Conservation (phyloP, 2,797 vertebrate genomes). For the Vespertilio murinus region DNA sequence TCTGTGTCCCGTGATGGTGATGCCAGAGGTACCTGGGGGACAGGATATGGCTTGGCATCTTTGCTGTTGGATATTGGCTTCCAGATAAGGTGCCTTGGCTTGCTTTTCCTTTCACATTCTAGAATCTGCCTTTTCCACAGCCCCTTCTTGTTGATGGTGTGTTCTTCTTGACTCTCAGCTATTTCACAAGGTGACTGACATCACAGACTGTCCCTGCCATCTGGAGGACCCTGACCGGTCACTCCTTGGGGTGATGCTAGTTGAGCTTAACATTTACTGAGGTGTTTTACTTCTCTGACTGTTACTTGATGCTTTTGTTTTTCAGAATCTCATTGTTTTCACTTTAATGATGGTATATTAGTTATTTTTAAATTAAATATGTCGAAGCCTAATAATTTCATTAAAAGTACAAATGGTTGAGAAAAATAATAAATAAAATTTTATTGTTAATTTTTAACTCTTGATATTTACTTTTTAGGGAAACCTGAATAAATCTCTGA, state of each 20-base stretch:
- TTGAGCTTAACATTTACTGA: not conserved
- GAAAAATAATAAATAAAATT: not conserved
- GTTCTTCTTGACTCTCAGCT: not conserved
- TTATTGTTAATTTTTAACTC: not conserved
- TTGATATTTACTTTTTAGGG: slow-evolving; percentile 86
- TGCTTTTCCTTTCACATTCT: not conserved
- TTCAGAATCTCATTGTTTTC: not conserved
- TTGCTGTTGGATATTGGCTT: not conserved
- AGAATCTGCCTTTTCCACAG: not conserved
- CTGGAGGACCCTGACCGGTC: not conserved
- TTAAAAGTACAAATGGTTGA: not conserved
- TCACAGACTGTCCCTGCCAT: not conserved
- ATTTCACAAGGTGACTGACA: no score
- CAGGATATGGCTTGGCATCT: not conserved
- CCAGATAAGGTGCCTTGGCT: not conserved
- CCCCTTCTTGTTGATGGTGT: not conserved
- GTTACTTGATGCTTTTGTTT: not conserved
- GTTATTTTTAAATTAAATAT: not conserved
- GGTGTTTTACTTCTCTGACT: not conserved
- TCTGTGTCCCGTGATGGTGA: rapidly evolving
- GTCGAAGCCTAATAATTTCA: not conserved
- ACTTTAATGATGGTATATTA: not conserved
- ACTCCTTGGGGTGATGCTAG: rapidly evolving
- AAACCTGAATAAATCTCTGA: slow-evolving; percentile 92
- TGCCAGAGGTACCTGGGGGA: not conserved